Percentiles rank a stretch among this genome's conserved stretches.
phyloP scores from a whole-genome alignment of 1,140 invertebrate species.

The Bombus difficillimus region DNA sequence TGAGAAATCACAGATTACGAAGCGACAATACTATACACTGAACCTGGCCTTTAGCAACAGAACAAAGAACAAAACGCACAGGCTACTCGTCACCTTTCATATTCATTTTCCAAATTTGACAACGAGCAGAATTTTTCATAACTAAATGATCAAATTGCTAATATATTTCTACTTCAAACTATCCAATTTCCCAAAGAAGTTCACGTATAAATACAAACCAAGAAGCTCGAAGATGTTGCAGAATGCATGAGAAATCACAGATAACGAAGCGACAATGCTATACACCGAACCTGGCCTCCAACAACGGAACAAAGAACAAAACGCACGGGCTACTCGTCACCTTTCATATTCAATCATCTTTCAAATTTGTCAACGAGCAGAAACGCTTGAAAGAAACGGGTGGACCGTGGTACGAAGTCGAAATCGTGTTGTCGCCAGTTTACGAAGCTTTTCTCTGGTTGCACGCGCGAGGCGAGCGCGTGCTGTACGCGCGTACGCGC shows the following conservation, averaged over 20 bases:
- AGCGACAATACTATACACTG: not conserved
- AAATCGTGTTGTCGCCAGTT: conserved; percentile 45
- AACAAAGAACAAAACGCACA: not conserved
- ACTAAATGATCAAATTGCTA: too few relatives aligned
- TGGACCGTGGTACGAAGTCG: not conserved
- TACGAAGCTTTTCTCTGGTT: conserved; percentile 39
- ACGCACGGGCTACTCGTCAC: not conserved
- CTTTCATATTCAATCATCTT: not conserved
- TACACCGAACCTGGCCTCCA: not conserved
- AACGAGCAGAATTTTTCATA: too few relatives aligned
- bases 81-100: not conserved
- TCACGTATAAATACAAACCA: too few relatives aligned
- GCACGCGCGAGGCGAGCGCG: conserved; percentile 60
- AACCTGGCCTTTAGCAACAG: not conserved
- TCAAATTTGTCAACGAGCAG: too few relatives aligned
- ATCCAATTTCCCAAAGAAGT: too few relatives aligned
- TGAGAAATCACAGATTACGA: not conserved
- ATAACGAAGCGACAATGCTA: not conserved
- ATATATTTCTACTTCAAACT: too few relatives aligned
- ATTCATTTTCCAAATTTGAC: too few relatives aligned
- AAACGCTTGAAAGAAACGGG: not conserved
- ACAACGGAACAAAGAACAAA: not conserved
- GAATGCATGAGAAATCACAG: not conserved
- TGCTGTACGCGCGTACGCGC: conserved; percentile 63
- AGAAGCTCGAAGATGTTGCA: not conserved